Evolutionary conservation across 1,140 invertebrate species (phyloP).

Genomic region (Sweltsa coloradensis): DNA sequence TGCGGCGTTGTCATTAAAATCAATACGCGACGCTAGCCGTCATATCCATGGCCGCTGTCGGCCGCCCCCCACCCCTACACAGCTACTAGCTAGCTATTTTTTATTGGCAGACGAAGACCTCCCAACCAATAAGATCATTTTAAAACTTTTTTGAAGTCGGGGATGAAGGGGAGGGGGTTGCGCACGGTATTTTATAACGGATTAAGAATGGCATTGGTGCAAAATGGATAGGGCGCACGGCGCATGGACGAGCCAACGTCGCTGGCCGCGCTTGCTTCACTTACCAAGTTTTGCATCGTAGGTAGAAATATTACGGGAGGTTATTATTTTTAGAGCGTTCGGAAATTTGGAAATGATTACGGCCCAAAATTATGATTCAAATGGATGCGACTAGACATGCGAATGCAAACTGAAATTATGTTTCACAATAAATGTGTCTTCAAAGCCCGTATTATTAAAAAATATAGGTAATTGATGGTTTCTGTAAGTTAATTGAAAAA

Average conservation of each 20-base stretch:
- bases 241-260: constrained; percentile 5
- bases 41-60: constrained; percentile 3
- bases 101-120: constrained; percentile 2
- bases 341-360: too few relatives aligned
- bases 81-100: constrained; percentile 2
- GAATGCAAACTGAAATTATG: too few relatives aligned
- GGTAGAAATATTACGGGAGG: too few relatives aligned
- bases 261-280: neutral
- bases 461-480: too few relatives aligned
- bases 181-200: constrained; percentile 4
- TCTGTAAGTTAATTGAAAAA: too few relatives aligned
- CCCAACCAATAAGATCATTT: constrained; percentile 7
- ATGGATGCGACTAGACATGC: too few relatives aligned
- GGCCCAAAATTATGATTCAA: too few relatives aligned
- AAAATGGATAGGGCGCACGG: too few relatives aligned
- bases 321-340: too few relatives aligned
- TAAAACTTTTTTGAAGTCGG: constrained; percentile 2
- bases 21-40: constrained; percentile 1
- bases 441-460: too few relatives aligned
- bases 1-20: constrained; percentile 6
- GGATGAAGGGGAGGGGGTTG: neutral
- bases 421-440: too few relatives aligned
- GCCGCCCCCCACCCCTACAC: neutral
- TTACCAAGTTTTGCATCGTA: constrained; percentile 2
- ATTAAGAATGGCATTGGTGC: constrained; percentile 3